Percentiles rank a stretch among this genome's conserved stretches.
Conservation (phyloP, 2,888 invertebrate species). For the Coelinius sp. region DNA sequence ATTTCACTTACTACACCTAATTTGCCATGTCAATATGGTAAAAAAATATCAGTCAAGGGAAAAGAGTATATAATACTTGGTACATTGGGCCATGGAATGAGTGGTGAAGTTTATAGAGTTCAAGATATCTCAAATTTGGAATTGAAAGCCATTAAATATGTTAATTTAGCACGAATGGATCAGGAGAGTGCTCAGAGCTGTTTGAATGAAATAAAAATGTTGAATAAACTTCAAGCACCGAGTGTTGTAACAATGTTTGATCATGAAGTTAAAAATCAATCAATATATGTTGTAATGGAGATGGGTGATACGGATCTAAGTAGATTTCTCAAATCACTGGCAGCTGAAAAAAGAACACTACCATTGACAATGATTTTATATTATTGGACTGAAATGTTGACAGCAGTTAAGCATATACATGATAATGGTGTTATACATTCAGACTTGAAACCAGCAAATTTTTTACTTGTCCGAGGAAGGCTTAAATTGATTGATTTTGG, state of each 20-base stretch:
- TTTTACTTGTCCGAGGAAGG: conserved; percentile 86
- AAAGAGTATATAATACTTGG: conserved; percentile 82
- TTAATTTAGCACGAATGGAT: conserved; percentile 82
- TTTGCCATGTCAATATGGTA: conserved; percentile 54
- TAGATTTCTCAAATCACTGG: conserved; percentile 77
- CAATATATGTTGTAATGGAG: conserved; percentile 90
- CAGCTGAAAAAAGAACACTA: conserved; percentile 70
- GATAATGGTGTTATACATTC: conserved; percentile 95
- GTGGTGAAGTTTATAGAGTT: conserved; percentile 84
- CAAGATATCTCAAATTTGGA: conserved; percentile 78
- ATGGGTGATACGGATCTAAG: conserved; percentile 92
- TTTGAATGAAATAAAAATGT: conserved; percentile 88
- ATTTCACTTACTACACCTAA: conserved; percentile 50
- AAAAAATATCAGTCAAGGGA: conserved; percentile 78
- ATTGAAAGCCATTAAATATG: conserved; percentile 86
- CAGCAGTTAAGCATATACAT: conserved; percentile 92
- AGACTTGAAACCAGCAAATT: conserved; percentile 97
- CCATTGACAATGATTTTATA: conserved; percentile 85
- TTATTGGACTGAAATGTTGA: conserved; percentile 96
- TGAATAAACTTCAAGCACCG: conserved; percentile 86
- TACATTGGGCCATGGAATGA: conserved; percentile 89
- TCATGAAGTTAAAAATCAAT: conserved; percentile 76
- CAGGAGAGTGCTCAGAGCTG: conserved; percentile 82
- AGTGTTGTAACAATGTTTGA: conserved; percentile 89
- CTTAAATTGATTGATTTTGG: conserved; percentile 98